Evolutionary conservation across 2,113 vertebrate species (phyloP), one percentile per base, ranked within the genome.

Genomic region (Miniopterus natalensis): DNA sequence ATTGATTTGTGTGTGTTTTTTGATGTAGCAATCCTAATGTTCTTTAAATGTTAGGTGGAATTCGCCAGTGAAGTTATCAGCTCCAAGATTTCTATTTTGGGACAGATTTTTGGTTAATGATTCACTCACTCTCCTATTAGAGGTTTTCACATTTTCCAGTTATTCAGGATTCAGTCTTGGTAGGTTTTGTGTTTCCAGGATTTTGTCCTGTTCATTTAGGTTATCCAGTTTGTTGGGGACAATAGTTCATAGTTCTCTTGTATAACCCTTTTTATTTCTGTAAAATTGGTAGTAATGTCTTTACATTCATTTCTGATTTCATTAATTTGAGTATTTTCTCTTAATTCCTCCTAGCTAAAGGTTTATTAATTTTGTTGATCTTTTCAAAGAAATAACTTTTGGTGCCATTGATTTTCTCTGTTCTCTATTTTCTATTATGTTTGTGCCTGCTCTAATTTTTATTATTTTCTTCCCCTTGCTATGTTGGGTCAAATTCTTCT

Each of bases 41-140:
- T 73, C 49, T 53, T 85, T 29, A 78, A 89, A 89, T 53, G 31
- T 77, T 51, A 77, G 74, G 47, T 66, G 87, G n/a, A 66, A 78
- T 66, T 66, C 47, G 79, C 5, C 74, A 66, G n/a, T 53, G 73
- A 89, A 53, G 17, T 51, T 11, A 53, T 3, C 40, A 36, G 47
- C 25, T 66, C 47, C 51, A 42, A 27, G 47, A 65, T 47, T 89
- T 78, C 40, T 53, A 12, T 89, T 89, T 65, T 57, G 53, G 42
- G 36, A 36, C 13, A 59, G 29, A 57, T 31, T 87, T 84, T 89
- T 78, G 74, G 87, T 66, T 77, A 66, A 66, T 53, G 47, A 78
- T 65, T 40, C 23, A 77, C 0, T 77, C 59, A 77, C 57, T 47
- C 63, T 36, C 74, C 31, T 74, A 74, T 49, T 88, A 47, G 78